These are phyloP conservation scores for Anarrhichthys ocellatus DNA, from an alignment of 2,113 vertebrate genomes.

Conservation along the genomic window DNA sequence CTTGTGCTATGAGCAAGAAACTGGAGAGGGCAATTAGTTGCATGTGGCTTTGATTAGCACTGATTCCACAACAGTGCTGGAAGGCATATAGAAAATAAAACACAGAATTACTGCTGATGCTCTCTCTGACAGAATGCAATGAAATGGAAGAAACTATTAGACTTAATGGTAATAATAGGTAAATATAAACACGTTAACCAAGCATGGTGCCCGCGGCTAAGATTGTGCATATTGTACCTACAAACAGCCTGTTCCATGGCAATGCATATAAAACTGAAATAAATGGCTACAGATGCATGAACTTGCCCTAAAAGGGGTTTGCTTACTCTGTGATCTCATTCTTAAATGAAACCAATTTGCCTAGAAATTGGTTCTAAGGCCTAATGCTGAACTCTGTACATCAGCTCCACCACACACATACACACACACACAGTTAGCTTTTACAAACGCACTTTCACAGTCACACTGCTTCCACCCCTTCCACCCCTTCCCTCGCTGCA, in stretches of 20 bases:
- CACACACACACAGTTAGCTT: conserved; percentile 49
- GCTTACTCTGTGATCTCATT: conserved; percentile 88
- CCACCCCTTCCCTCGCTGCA: conserved; percentile 81
- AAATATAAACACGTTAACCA: conserved; percentile 73
- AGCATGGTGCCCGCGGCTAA: conserved; percentile 64
- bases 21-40: conserved; percentile 74
- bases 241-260: conserved; percentile 72
- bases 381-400: conserved; percentile 85
- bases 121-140: conserved; percentile 71
- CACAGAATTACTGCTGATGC: conserved; percentile 57
- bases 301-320: conserved; percentile 84
- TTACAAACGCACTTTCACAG: conserved; percentile 79
- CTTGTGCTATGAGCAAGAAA: conserved; percentile 57
- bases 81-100: conserved; percentile 68
- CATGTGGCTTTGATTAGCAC: conserved; percentile 74
- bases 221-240: conserved; percentile 76
- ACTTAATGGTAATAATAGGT: conserved; percentile 74
- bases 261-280: conserved; percentile 81
- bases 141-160: conserved; percentile 63
- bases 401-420: conserved; percentile 74
- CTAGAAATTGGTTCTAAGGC: conserved; percentile 88
- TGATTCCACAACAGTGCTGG: conserved; percentile 64
- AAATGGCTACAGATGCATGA: conserved; percentile 83
- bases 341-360: conserved; percentile 89
- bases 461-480: conserved; percentile 82